phyloP scores from a whole-genome alignment of 2,888 invertebrate genomes.

The Erannis defoliaria region DNA sequence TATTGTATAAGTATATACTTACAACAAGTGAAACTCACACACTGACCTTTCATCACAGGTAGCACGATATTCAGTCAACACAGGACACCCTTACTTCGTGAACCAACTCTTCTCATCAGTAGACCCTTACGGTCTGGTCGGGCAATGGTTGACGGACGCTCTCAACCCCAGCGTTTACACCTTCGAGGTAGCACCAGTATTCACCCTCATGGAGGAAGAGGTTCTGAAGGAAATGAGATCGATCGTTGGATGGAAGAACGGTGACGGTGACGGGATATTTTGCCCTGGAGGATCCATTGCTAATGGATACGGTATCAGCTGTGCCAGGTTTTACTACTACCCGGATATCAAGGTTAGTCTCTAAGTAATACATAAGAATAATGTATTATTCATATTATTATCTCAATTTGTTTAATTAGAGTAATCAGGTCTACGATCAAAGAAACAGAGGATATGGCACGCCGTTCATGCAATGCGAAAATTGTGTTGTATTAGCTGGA shows the following conservation, averaged over 20 bases:
- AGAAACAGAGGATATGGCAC: too few species aligned
- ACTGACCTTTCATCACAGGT: too few species aligned
- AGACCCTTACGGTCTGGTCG: constrained; percentile 94
- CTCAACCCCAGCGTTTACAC: constrained; percentile 96
- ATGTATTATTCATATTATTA: too few species aligned
- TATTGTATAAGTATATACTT: too few species aligned
- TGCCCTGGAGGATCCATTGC: constrained; percentile 96
- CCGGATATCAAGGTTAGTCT: constrained; percentile 91
- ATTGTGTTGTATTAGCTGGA: too few species aligned
- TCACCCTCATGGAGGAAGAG: constrained; percentile 94
- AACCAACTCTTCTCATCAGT: constrained; percentile 95
- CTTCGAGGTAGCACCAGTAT: constrained; percentile 95
- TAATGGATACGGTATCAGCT: constrained; percentile 96
- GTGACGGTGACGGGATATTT: constrained; percentile 94
- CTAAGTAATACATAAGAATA: too few species aligned
- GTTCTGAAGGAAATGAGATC: constrained; percentile 92
- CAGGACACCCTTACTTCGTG: constrained; percentile 95
- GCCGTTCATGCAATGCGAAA: too few species aligned
- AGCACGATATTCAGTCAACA: constrained; percentile 94
- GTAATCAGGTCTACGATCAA: too few species aligned
- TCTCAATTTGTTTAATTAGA: too few species aligned
- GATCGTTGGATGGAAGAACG: constrained; percentile 91
- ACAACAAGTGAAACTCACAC: too few species aligned
- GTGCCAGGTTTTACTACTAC: constrained; percentile 90
- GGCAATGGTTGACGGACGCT: constrained; percentile 95